Conservation (phyloP, 1,140 invertebrate genomes). For the Harlomillsia oculata region DNA sequence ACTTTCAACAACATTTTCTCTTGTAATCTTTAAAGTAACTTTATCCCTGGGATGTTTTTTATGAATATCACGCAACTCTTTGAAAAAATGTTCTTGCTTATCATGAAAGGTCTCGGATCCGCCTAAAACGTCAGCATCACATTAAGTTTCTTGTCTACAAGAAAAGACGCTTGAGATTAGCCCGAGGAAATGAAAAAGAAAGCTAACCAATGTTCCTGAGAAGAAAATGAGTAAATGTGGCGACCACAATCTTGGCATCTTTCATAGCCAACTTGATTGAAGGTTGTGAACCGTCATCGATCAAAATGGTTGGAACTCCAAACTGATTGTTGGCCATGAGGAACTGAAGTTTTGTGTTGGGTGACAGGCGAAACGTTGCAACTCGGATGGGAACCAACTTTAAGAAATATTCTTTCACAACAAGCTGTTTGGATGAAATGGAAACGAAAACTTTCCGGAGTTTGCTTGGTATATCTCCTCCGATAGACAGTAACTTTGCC, state of each 20-base stretch:
- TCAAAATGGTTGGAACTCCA: conserved; percentile 51
- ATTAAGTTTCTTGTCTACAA: not conserved
- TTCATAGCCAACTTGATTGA: conserved; percentile 68
- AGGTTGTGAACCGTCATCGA: conserved; percentile 84
- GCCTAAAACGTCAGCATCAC: conserved; percentile 41
- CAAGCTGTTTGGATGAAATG: conserved; percentile 76
- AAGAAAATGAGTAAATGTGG: conserved; percentile 82
- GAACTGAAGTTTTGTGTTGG: conserved; percentile 61
- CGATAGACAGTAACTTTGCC: conserved; percentile 64
- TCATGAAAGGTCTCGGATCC: conserved; percentile 92
- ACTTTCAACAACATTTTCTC: conserved; percentile 35
- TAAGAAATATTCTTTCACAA: conserved; percentile 82
- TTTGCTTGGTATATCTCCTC: conserved; percentile 56
- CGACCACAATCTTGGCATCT: conserved; percentile 80
- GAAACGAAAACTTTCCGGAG: conserved; percentile 80
- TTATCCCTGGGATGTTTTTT: conserved; percentile 76
- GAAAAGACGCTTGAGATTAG: not conserved
- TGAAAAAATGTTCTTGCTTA: conserved; percentile 90
- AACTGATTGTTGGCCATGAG: conserved; percentile 27
- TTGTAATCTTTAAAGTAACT: conserved; percentile 49
- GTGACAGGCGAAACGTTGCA: conserved; percentile 83
- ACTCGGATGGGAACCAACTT: conserved; percentile 85
- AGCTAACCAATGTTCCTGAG: conserved; percentile 75
- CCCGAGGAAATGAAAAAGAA: not conserved
- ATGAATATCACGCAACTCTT: conserved; percentile 77